Evolutionary conservation across 2,113 vertebrate species (phyloP), one percentile per base, ranked within the genome.

Genomic region (Bos indicus): DNA sequence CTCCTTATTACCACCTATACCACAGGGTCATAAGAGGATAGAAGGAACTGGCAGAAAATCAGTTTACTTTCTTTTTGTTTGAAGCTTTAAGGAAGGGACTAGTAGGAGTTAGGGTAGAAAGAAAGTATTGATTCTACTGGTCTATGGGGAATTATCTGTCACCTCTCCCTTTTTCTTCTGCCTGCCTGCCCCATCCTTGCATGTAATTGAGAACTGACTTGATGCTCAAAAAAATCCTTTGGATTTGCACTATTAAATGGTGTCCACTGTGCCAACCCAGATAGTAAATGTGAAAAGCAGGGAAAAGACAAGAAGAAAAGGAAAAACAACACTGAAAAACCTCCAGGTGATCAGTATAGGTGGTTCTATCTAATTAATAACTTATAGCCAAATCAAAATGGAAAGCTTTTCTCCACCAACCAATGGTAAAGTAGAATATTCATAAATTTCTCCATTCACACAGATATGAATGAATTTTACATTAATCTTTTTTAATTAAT

Each of bases 51-150:
- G 28, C 17, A 94, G 77, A 94, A 97, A 95, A 95, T 85, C 54
- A 78, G 71, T 91, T 97, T 81, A 90, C 36, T 94, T 97, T 92
- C 74, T 96, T 92, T 30, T 46, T 94, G 26, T 96, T 96, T 92
- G 94, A 96, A 82, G 33, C 33, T 94, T 88, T 96, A 77, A 94
- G 64, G 43, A 94, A 96, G 85, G 62, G 43, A 77, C 36, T 77
- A 19, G 30, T 48, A 93, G 40, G 48, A 90, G n/a, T 64, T 67
- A 14, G 36, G 51, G 7, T 78, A 87, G 87, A 95, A 91, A 93
- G 25, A 92, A 78, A 90, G 54, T 92, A 67, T 91, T 90, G 71
- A 92, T 98, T 94, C n/a, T 92, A 23, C 16, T 90, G 26, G 19
- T 36, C 33, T 30, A 7, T 56, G 43, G 81, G 36, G 23, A 82